phyloP scores from a whole-genome alignment of 2,113 vertebrate genomes.

The Eonycteris spelaea region DNA sequence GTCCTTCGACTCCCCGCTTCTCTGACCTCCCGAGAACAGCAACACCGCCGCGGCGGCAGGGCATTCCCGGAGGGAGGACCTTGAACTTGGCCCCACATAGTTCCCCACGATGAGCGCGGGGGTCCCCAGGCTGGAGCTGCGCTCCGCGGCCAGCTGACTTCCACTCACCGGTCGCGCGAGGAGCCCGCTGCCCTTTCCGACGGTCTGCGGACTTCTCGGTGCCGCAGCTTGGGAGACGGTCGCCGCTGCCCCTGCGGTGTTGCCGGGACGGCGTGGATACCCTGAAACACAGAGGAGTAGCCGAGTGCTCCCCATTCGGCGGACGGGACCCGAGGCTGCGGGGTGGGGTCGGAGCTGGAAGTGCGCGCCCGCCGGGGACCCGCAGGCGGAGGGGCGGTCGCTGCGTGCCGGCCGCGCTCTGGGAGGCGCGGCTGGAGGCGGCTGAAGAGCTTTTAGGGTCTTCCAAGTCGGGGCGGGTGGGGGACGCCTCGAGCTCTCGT shows the following conservation, averaged over 20 bases:
- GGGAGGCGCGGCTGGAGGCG: background rate
- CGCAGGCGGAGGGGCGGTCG: background rate
- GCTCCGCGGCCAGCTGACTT: background rate
- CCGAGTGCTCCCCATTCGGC: background rate
- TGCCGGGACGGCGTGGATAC: background rate
- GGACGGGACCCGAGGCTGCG: background rate
- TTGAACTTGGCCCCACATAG: background rate
- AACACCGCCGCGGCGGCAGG: rapidly evolving
- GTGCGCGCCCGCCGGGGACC: background rate
- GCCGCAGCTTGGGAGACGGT: background rate
- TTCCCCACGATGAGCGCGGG: background rate
- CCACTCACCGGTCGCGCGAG: background rate
- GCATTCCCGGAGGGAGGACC: background rate
- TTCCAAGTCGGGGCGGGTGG: background rate
- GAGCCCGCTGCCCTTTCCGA: background rate
- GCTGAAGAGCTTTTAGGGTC: background rate
- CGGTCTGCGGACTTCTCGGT: background rate
- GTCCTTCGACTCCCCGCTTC: background rate
- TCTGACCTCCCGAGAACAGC: background rate
- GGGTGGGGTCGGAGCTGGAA: background rate
- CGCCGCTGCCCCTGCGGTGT: background rate
- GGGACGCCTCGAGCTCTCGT: background rate
- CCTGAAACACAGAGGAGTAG: conserved; percentile 40
- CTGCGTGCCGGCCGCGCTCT: background rate
- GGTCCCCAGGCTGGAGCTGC: background rate